Conservation (phyloP, 1,140 invertebrate species). For the Aculops lycopersici region DNA sequence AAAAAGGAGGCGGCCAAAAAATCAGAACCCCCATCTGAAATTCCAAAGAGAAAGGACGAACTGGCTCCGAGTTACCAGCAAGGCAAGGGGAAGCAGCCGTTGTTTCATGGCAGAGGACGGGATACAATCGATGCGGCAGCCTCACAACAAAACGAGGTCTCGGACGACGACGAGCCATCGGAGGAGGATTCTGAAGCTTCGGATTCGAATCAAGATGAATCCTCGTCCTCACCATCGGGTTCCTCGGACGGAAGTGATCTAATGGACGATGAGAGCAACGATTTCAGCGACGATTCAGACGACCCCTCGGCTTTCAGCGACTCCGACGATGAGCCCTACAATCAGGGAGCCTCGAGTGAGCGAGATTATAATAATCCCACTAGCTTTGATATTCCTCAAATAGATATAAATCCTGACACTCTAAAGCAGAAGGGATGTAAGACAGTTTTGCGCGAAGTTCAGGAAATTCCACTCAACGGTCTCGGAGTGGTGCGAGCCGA, state of each 20-base stretch:
- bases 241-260: background rate
- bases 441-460: conserved; percentile 2
- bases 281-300: background rate
- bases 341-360: background rate
- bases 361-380: background rate
- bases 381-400: background rate
- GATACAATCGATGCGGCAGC: too few relatives aligned
- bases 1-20: background rate
- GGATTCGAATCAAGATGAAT: too few relatives aligned
- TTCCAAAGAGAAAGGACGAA: background rate
- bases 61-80: background rate
- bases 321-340: background rate
- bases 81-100: too few relatives aligned
- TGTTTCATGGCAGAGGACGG: too few relatives aligned
- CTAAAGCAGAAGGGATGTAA: conserved; percentile 1
- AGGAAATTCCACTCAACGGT: conserved; percentile 1
- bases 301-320: too few relatives aligned
- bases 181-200: too few relatives aligned
- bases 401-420: conserved; percentile 1
- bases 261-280: background rate
- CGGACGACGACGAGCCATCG: too few relatives aligned
- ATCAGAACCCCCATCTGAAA: background rate
- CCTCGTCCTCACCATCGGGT: too few relatives aligned
- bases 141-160: too few relatives aligned
- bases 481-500: background rate